Base-by-base conservation (phyloP, 2,888 invertebrate genomes). In the Chrysodeixis includens region DNA sequence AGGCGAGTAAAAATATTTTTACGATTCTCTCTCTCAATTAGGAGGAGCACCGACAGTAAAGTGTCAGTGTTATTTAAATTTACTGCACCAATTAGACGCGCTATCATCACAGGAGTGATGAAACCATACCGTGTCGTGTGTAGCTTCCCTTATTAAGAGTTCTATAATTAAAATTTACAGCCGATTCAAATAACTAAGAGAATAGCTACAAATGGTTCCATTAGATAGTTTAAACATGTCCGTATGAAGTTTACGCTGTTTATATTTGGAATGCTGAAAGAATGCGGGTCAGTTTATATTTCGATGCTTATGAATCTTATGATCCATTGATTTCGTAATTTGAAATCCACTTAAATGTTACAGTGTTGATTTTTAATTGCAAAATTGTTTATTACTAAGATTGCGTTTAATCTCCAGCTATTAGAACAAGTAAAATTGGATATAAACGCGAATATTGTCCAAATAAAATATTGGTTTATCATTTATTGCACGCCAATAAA, bases 11-110 rank as follows among this genome's bases (percentile, higher is more conserved):
- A 93, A 94, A 93, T 93, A 94, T 94, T 95, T 94, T 95, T 93
- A 95, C 93, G 94, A 92, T 92, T 91, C 93, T 88, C 91, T 92
- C 90, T 92, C 93, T 93, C 93, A 94, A 94, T 95, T 94, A 94
- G 93, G 88, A 85, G 87, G 79, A 86, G 90, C 88, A 88, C 89
- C 90, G 93, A 91, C 92, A 89, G 90, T 92, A 87, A 91, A 92
- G 90, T 93, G 94, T 93, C 94, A 93, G 93, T 91, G 90, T 93
- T 93, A 94, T 93, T 94, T 93, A 92, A 94, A 95, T 94, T 95
- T 94, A 95, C 93, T 88, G 91, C 88, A 86, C 94, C 93, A 95
- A 95, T 95, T 95, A 95, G 94, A 90, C 86, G 86, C 91, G 93
- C 92, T 92, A 92, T 94, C 94, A 93, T 93, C 92, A 85, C 83